These are phyloP conservation scores for Drosophila kanapiae DNA, from an alignment of 1,140 invertebrate species.

Conservation along the genomic window DNA sequence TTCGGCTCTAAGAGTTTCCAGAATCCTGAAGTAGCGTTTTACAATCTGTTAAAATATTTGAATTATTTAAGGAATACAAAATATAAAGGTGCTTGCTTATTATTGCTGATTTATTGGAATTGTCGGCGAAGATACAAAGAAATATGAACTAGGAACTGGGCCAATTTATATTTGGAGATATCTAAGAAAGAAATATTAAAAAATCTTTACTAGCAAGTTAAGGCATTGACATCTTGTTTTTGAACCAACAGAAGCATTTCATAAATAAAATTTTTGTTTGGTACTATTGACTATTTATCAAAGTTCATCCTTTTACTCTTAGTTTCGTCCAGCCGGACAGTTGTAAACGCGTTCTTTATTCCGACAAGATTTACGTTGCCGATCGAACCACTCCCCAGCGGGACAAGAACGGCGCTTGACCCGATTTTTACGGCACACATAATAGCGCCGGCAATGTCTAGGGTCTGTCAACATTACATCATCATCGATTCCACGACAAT, in stretches of 20 bases:
- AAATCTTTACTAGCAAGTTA: neutral
- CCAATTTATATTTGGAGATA: neutral
- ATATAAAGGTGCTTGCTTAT: neutral
- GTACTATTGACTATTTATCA: neutral
- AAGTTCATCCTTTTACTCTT: neutral
- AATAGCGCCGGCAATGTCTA: constrained; percentile 58
- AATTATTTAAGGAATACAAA: neutral
- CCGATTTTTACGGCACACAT: constrained; percentile 49
- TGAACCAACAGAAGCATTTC: neutral
- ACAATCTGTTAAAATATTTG: neutral
- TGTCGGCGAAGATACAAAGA: neutral
- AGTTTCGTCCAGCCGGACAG: constrained; percentile 3
- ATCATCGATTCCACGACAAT: constrained; percentile 49
- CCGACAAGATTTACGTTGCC: constrained; percentile 40
- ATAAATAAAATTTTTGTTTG: neutral
- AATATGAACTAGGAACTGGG: neutral
- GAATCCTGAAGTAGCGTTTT: neutral
- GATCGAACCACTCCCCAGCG: constrained; percentile 52
- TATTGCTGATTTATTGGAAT: constrained; percentile 6
- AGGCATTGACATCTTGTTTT: neutral
- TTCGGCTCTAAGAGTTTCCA: neutral
- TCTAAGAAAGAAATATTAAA: neutral
- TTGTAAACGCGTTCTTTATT: neutral
- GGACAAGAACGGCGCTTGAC: constrained; percentile 46
- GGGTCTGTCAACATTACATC: constrained; percentile 39